Evolutionary conservation across 1,140 invertebrate species (phyloP).

Genomic region (Cephus cinctus): DNA sequence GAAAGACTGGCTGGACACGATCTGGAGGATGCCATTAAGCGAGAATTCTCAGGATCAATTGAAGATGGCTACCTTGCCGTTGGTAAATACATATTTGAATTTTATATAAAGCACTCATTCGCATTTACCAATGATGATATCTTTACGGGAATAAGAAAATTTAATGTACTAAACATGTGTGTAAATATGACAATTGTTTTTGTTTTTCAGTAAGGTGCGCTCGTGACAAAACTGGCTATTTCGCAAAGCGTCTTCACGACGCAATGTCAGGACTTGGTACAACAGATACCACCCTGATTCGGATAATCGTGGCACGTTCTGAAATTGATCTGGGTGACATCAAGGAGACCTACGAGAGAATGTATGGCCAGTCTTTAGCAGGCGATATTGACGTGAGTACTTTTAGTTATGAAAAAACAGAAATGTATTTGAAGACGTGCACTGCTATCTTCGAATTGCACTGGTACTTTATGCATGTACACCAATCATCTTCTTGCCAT

Average conservation of each 20-base stretch:
- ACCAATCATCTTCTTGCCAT: constrained; percentile 1
- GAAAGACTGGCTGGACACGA: constrained; percentile 73
- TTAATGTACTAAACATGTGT: too few species aligned
- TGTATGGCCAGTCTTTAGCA: constrained; percentile 78
- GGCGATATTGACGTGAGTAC: constrained; percentile 74
- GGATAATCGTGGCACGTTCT: constrained; percentile 81
- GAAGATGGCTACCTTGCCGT: constrained; percentile 84
- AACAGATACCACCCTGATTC: constrained; percentile 80
- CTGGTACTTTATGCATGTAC: neutral
- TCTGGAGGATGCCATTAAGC: constrained; percentile 84
- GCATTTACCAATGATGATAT: too few species aligned
- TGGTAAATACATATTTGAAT: constrained; percentile 58
- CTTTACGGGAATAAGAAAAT: too few species aligned
- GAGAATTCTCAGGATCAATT: constrained; percentile 84
- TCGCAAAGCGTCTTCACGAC: constrained; percentile 84
- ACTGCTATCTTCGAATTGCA: too few species aligned
- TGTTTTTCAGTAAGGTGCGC: constrained; percentile 70
- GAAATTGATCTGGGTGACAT: constrained; percentile 88
- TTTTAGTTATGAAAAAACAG: neutral
- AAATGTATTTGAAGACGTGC: constrained; percentile 3
- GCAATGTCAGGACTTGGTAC: constrained; percentile 88
- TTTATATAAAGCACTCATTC: constrained; percentile 1
- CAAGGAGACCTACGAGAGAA: constrained; percentile 74
- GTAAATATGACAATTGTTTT: constrained; percentile 27
- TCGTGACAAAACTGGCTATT: constrained; percentile 82